These are phyloP conservation scores for Neocrepidodera transversa DNA, from an alignment of 2,888 invertebrate species.

Conservation along the genomic window DNA sequence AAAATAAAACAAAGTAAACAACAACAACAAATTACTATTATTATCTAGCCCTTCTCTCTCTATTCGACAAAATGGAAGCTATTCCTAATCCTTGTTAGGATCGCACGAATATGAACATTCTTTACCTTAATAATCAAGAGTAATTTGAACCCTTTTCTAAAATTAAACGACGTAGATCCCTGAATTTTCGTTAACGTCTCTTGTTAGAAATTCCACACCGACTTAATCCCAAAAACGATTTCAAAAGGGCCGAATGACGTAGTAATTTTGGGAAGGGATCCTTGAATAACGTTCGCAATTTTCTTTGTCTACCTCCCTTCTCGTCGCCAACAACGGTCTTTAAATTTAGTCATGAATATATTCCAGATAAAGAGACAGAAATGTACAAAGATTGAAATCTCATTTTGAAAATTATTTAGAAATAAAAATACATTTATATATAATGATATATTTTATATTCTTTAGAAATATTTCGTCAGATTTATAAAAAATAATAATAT, in stretches of 20 bases:
- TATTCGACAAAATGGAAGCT: too few species aligned
- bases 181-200: slow-evolving; percentile 27
- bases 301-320: slow-evolving; percentile 23
- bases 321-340: slow-evolving; percentile 3
- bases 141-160: slow-evolving; percentile 20
- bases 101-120: not conserved
- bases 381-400: too few species aligned
- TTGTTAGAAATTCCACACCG: slow-evolving; percentile 32
- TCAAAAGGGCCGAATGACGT: slow-evolving; percentile 24
- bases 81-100: too few species aligned
- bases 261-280: slow-evolving; percentile 22
- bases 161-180: slow-evolving; percentile 17
- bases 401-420: too few species aligned
- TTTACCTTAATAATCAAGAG: slow-evolving; percentile 4
- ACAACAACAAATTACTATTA: too few species aligned
- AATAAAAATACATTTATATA: too few species aligned
- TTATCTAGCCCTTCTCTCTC: too few species aligned
- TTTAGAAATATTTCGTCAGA: too few species aligned
- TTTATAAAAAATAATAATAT: too few species aligned
- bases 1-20: too few species aligned
- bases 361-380: too few species aligned
- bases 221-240: slow-evolving; percentile 26
- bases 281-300: slow-evolving; percentile 16
- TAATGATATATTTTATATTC: too few species aligned
- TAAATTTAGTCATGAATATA: slow-evolving; percentile 6